phyloP scores from a whole-genome alignment of 2,888 invertebrate genomes.

The Pheosia gnoma region DNA sequence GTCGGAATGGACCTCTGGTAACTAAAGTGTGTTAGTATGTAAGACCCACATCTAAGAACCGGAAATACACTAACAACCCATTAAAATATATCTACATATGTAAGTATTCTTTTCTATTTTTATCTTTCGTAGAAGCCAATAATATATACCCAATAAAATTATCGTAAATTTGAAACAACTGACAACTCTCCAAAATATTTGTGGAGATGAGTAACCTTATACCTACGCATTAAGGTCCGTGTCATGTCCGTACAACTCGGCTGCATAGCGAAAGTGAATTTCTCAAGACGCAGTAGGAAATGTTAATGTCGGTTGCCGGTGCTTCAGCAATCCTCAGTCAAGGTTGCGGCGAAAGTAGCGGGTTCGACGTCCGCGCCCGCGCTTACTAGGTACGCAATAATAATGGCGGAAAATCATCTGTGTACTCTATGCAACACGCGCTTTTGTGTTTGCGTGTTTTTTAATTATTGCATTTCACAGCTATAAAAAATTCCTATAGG shows the following conservation, averaged over 20 bases:
- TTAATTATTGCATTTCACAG: conserved; percentile 11
- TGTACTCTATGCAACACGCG: conserved; percentile 29
- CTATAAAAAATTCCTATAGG: conserved; percentile 22
- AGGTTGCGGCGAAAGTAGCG: conserved; percentile 80
- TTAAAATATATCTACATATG: too few species aligned
- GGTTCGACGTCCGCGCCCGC: conserved; percentile 58
- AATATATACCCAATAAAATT: too few species aligned
- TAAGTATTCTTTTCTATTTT: too few species aligned
- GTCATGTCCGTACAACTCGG: conserved; percentile 35
- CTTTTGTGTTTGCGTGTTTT: conserved; percentile 15
- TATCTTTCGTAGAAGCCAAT: too few species aligned
- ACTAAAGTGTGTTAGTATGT: too few species aligned
- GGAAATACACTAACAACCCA: too few species aligned
- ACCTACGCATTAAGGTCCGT: conserved; percentile 14
- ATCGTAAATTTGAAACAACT: not conserved
- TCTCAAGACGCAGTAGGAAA: conserved; percentile 71
- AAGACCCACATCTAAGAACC: too few species aligned
- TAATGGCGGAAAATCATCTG: conserved; percentile 52
- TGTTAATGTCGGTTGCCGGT: conserved; percentile 56
- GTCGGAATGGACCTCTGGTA: too few species aligned
- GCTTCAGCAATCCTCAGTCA: conserved; percentile 56
- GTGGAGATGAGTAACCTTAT: not conserved
- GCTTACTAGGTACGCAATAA: conserved; percentile 13
- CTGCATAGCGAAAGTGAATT: conserved; percentile 76
- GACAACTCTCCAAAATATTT: not conserved